A percentile compares a stretch with the other conserved stretches of the same genome.
Conservation (phyloP, 2,888 invertebrate species). For the Nomada fucata region DNA sequence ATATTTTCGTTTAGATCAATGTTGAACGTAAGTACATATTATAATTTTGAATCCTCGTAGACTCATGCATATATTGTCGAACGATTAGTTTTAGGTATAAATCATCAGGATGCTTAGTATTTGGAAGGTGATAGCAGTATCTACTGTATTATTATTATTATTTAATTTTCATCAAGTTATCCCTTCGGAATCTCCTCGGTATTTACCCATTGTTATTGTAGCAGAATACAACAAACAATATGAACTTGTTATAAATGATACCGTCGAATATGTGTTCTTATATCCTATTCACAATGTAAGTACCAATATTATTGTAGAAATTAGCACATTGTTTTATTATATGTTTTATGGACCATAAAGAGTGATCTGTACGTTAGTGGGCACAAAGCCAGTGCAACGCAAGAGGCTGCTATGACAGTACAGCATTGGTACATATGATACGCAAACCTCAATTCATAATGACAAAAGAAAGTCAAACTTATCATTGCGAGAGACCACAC, state of each 20-base stretch:
- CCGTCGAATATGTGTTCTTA: constrained; percentile 80
- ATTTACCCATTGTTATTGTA: constrained; percentile 75
- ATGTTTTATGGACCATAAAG: not conserved
- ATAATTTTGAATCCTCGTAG: not conserved
- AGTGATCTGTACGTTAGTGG: too few species aligned
- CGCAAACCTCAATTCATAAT: too few species aligned
- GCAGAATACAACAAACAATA: constrained; percentile 75
- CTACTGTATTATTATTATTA: constrained; percentile 20
- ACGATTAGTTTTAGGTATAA: not conserved
- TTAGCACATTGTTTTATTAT: not conserved
- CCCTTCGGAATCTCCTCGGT: constrained; percentile 26
- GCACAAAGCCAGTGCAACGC: too few species aligned
- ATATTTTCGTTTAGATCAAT: not conserved
- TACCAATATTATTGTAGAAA: constrained; percentile 31
- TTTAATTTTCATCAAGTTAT: constrained; percentile 8
- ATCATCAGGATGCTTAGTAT: constrained; percentile 27
- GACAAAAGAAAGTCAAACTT: too few species aligned
- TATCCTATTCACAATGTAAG: constrained; percentile 77
- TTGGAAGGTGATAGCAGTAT: constrained; percentile 15
- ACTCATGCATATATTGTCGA: not conserved
- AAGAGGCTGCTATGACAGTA: too few species aligned
- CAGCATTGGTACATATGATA: too few species aligned
- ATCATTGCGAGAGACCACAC: too few species aligned
- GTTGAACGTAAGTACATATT: not conserved
- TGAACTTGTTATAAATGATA: constrained; percentile 70